A percentile compares a stretch with the other conserved stretches of the same genome.
These are phyloP conservation scores for Xenotilapia leptura DNA, from an alignment of 2,113 vertebrate genomes.

Conservation along the genomic window DNA sequence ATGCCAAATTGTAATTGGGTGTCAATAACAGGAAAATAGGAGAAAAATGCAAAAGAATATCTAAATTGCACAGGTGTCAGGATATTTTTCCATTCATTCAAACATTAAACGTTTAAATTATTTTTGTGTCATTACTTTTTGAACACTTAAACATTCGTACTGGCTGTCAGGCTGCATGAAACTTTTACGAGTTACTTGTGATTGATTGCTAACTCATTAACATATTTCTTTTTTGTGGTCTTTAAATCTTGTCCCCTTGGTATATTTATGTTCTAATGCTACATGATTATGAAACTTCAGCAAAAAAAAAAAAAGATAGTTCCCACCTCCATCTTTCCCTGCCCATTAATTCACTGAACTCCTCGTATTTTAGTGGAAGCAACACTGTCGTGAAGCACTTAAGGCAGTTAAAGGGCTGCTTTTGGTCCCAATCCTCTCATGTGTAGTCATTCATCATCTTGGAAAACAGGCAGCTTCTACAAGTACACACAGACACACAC, in stretches of 20 bases:
- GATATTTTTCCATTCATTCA: background rate
- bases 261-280: background rate
- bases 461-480: slow-evolving; percentile 18
- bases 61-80: background rate
- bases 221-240: background rate
- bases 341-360: background rate
- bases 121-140: background rate
- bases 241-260: background rate
- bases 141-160: background rate
- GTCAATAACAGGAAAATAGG: background rate
- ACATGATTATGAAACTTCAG: background rate
- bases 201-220: background rate
- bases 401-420: background rate
- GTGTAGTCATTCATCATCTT: slow-evolving; percentile 15
- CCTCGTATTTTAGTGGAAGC: background rate
- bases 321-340: background rate
- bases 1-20: background rate
- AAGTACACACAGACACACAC: background rate
- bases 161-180: background rate
- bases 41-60: background rate
- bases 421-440: background rate
- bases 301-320: background rate
- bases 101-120: background rate
- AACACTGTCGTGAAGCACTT: background rate
- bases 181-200: background rate